Evolutionary conservation across 2,797 vertebrate species (phyloP).

Genomic region (Pelodytes ibericus): DNA sequence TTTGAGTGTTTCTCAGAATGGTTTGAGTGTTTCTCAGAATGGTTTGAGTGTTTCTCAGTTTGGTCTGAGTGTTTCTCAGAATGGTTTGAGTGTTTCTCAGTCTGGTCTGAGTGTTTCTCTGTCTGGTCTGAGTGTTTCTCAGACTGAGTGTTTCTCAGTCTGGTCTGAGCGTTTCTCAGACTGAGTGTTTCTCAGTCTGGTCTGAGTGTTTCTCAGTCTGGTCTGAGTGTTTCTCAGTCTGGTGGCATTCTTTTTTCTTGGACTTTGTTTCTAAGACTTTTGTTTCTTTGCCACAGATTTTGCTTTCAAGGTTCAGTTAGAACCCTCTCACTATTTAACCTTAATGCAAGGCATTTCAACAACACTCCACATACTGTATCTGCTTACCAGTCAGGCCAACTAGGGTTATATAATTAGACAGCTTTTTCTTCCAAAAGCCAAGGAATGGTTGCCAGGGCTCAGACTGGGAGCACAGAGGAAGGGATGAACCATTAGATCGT

Average conservation of each 20-base stretch:
- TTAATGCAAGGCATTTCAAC: conserved; percentile 30
- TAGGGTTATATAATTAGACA: conserved; percentile 53
- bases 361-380: conserved; percentile 42
- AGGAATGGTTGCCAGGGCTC: conserved; percentile 42
- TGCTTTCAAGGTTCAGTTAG: conserved; percentile 20
- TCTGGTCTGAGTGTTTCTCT: no score
- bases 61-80: no score
- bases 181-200: no score
- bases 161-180: no score
- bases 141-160: no score
- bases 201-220: neutral
- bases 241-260: conserved; percentile 1
- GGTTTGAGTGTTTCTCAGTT: no score
- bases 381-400: conserved; percentile 48
- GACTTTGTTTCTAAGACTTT: conserved; percentile 19
- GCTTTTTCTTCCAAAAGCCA: conserved; percentile 49
- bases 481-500: conserved; percentile 48
- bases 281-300: conserved; percentile 9
- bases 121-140: no score
- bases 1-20: no score
- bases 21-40: no score
- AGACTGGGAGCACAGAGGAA: conserved; percentile 37
- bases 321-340: conserved; percentile 25
- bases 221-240: conserved; percentile 6
- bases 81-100: no score